Base-by-base conservation (phyloP, 2,113 vertebrate species). In the Ceuthmochares aereus region DNA sequence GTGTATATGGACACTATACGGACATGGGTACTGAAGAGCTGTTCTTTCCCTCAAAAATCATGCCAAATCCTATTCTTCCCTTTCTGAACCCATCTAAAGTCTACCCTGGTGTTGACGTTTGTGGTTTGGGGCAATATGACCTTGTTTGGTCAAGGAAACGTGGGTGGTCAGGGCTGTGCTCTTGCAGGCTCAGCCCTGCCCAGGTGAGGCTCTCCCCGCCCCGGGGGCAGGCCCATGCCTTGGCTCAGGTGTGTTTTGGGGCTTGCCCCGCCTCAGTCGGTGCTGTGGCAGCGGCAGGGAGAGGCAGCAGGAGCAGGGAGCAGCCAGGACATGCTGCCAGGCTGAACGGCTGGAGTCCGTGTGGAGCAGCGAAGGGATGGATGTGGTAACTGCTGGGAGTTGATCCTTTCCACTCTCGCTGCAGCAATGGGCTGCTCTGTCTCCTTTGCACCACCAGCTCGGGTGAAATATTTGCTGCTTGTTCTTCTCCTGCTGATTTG, bases 1-100 rank as follows among this genome's bases (percentile, higher is more conserved):
- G 1, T 0, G 1, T 9, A 1, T 18, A 4, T 0, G 7, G 34
- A 7, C 27, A 45, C 18, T 10, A 0, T 3, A 18, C 0, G 16
- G 45, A 21, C 45, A 10, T 0, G 17, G 5, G 19, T n/a, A 49
- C 70, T 40, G 4, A 14, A 23, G 14, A 1, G 6, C 10, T 1
- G 0, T 11, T 30, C 25, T 10, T 22, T 8, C 36, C 21, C 22
- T 36, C 12, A 1, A 8, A 79, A 56, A 37, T 2, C 78, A 18
- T 73, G 18, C 7, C 26, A 12, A 18, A 8, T 8, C 12, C 0
- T 0, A 2, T 34, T 13, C 20, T 79, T 4, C 34, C 14, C 47
- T 72, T 49, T 23, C 26, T 9, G 47, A 78, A 9, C 69, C 75
- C 18, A 17, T 0, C 20, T 42, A 19, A 3, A 67, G 8, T 13